These are phyloP conservation scores for Azorinus chamasolen DNA, from an alignment of 2,888 invertebrate species.

Conservation along the genomic window DNA sequence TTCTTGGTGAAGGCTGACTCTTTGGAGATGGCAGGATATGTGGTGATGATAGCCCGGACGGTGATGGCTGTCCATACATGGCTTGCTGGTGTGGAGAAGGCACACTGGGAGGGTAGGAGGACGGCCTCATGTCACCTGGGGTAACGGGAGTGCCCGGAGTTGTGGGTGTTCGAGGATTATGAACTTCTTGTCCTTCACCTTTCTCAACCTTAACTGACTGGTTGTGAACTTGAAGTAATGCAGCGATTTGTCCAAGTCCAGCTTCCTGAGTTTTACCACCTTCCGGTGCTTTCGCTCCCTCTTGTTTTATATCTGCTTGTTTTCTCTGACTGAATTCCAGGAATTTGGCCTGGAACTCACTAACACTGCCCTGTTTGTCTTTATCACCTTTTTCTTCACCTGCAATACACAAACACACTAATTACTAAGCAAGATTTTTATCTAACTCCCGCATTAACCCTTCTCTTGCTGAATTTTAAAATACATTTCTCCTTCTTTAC, in stretches of 20 bases:
- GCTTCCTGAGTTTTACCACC: conserved; percentile 63
- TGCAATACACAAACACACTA: conserved; percentile 9
- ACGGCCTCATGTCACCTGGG: conserved; percentile 55
- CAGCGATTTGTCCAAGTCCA: conserved; percentile 77
- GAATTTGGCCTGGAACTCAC: conserved; percentile 85
- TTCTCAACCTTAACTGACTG: conserved; percentile 44
- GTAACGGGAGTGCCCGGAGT: conserved; percentile 67
- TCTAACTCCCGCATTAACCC: background rate
- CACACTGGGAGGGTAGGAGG: conserved; percentile 64
- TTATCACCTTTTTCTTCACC: conserved; percentile 90
- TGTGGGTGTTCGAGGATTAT: conserved; percentile 52
- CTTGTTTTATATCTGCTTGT: conserved; percentile 57
- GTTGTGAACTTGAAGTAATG: conserved; percentile 66
- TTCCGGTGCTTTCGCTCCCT: conserved; percentile 39
- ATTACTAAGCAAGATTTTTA: background rate
- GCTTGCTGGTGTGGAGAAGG: conserved; percentile 70
- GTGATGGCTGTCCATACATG: conserved; percentile 61
- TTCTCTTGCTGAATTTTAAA: too few species aligned
- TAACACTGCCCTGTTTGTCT: conserved; percentile 84
- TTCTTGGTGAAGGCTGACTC: conserved; percentile 80
- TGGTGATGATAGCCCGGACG: conserved; percentile 76
- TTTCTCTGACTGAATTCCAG: conserved; percentile 84
- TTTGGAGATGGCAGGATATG: conserved; percentile 77
- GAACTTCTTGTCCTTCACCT: conserved; percentile 52
- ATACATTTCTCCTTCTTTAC: too few species aligned